A percentile compares a stretch with the other conserved stretches of the same genome.
These are phyloP conservation scores for Poeciliopsis retropinna DNA, from an alignment of 2,113 vertebrate species.

Conservation along the genomic window DNA sequence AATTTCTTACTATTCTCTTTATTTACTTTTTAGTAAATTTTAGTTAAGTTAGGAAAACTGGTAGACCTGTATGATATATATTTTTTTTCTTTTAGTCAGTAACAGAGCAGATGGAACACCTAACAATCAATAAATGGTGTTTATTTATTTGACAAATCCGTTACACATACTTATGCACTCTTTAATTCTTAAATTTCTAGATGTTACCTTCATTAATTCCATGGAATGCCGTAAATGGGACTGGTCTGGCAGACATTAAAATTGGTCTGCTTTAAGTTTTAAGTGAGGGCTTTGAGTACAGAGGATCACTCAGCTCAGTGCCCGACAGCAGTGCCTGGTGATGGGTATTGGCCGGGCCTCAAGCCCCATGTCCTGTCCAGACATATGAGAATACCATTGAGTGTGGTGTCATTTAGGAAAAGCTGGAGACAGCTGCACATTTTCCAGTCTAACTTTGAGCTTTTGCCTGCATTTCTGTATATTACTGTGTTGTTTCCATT, in stretches of 20 bases:
- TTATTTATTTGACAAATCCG: background rate
- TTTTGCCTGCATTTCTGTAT: slow-evolving; percentile 40
- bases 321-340: slow-evolving; percentile 62
- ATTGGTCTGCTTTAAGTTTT: slow-evolving; percentile 30
- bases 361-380: slow-evolving; percentile 69
- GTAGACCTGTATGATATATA: background rate
- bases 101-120: background rate
- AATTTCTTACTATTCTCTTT: slow-evolving; percentile 14
- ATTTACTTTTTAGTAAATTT: slow-evolving; percentile 23
- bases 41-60: background rate
- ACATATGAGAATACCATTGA: slow-evolving; percentile 74
- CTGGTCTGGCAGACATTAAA: slow-evolving; percentile 39
- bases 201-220: slow-evolving; percentile 29
- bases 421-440: slow-evolving; percentile 58
- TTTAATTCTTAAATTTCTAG: background rate
- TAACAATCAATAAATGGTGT: background rate
- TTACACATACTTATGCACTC: background rate
- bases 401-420: slow-evolving; percentile 74
- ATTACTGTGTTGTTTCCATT: slow-evolving; percentile 59
- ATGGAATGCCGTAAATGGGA: slow-evolving; percentile 2
- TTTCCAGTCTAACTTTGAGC: slow-evolving; percentile 54
- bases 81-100: background rate
- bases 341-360: slow-evolving; percentile 67
- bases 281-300: slow-evolving; percentile 42
- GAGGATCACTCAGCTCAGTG: slow-evolving; percentile 36